phyloP scores from a whole-genome alignment of 1,140 invertebrate species.

The Condylostylus longicornis region DNA sequence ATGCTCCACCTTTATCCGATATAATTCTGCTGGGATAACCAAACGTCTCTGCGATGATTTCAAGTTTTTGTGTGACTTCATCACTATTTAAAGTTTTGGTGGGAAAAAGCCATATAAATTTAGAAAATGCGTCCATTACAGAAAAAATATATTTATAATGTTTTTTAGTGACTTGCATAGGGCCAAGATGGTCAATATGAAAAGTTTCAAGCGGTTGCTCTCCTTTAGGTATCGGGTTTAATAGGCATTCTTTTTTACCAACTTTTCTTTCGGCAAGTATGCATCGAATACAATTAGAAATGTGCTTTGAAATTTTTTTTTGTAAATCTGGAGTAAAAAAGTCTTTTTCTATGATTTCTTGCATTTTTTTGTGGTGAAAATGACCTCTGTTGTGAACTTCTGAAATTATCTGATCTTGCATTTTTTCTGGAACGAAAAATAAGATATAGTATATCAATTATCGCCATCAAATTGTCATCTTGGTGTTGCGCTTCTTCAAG shows the following conservation, averaged over 20 bases:
- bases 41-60: slow-evolving; percentile 14
- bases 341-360: slow-evolving; percentile 21
- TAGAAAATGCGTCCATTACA: slow-evolving; percentile 30
- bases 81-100: background rate
- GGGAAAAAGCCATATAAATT: slow-evolving; percentile 29
- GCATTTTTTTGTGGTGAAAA: slow-evolving; percentile 10
- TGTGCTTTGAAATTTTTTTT: slow-evolving; percentile 18
- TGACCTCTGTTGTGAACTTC: slow-evolving; percentile 9
- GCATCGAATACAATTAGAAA: slow-evolving; percentile 23
- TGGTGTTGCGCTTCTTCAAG: too few species aligned
- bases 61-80: slow-evolving; percentile 10
- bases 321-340: slow-evolving; percentile 27
- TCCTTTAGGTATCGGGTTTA: slow-evolving; percentile 20
- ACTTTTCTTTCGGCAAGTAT: slow-evolving; percentile 15
- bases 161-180: slow-evolving; percentile 23
- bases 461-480: too few species aligned
- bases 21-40: slow-evolving; percentile 25
- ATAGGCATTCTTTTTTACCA: slow-evolving; percentile 28
- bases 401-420: slow-evolving; percentile 12
- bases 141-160: slow-evolving; percentile 30
- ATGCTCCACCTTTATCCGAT: slow-evolving; percentile 18
- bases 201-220: slow-evolving; percentile 15
- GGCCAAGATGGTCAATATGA: slow-evolving; percentile 21
- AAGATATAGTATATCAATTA: too few species aligned
- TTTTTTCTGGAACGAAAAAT: slow-evolving; percentile 11